These are phyloP conservation scores for Chymomyza fuscimana DNA, from an alignment of 2,888 invertebrate species.

Conservation along the genomic window DNA sequence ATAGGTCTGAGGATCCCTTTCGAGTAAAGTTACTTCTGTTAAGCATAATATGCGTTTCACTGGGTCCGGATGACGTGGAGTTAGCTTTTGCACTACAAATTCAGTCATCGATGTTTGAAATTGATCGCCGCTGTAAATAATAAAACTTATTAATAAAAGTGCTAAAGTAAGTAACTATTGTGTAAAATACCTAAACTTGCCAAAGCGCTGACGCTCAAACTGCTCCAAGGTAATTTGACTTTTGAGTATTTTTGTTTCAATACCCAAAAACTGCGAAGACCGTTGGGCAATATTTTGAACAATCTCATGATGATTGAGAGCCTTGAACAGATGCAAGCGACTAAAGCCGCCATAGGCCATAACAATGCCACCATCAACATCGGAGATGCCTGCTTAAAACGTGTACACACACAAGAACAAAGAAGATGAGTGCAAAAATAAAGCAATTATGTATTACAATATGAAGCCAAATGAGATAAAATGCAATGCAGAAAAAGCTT, in stretches of 20 bases:
- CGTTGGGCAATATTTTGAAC: slow-evolving; percentile 92
- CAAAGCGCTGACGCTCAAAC: slow-evolving; percentile 92
- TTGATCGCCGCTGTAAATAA: slow-evolving; percentile 90
- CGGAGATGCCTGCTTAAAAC: slow-evolving; percentile 85
- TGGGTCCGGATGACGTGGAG: slow-evolving; percentile 89
- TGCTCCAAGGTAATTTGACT: slow-evolving; percentile 92
- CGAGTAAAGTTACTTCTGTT: slow-evolving; percentile 96
- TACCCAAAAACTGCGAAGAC: slow-evolving; percentile 89
- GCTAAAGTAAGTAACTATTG: background rate
- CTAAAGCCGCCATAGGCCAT: slow-evolving; percentile 95
- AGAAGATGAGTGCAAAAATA: slow-evolving; percentile 39
- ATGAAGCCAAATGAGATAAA: slow-evolving; percentile 40
- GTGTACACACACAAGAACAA: slow-evolving; percentile 64
- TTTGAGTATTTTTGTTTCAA: slow-evolving; percentile 90
- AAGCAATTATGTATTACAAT: slow-evolving; percentile 23
- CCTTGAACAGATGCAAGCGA: slow-evolving; percentile 93
- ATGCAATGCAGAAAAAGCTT: slow-evolving; percentile 12
- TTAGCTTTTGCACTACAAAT: slow-evolving; percentile 96
- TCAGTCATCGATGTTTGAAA: slow-evolving; percentile 97
- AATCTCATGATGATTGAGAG: slow-evolving; percentile 91
- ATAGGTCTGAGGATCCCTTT: slow-evolving; percentile 98
- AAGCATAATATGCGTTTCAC: slow-evolving; percentile 94
- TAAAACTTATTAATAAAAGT: background rate
- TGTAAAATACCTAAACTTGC: slow-evolving; percentile 89
- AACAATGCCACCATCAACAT: slow-evolving; percentile 95